Base-by-base conservation (phyloP, 2,797 vertebrate genomes). In the Channa striata region DNA sequence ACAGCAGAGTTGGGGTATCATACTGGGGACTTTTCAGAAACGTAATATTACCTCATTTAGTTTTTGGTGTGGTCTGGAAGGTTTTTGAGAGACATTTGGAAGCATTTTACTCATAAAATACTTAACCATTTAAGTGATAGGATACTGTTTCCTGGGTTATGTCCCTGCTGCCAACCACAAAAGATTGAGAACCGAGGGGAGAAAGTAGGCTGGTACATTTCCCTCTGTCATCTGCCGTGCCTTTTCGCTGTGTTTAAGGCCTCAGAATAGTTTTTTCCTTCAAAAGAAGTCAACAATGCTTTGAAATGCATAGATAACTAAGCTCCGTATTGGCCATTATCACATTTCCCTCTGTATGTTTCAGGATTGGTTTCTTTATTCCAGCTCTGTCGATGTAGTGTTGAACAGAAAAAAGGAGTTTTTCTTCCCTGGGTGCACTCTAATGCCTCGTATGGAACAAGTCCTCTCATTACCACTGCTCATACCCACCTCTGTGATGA, bases 91-190 rank as follows among this genome's bases (percentile, higher is more conserved):
- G 96, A 97, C 95, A 98, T 97, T 98, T 97, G 96, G 96, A 98
- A 97, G 93, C 95, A 88, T 97, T 98, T 98, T 97, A 94, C 95
- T 96, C 93, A 95, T 96, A 96, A 96, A 97, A 95, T 95, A 93
- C 94, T 96, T 96, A 96, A 95, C 94, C 95, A 91, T 97, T 97
- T 95, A 96, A 96, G 94, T 95, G 95, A 96, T 96, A 95, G 89
- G 93, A 95, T 97, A 94, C 92, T 86, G 94, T 96, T 96, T 95
- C 94, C 92, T 93, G 69, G 79, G 87, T 48, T 92, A 78, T 86
- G 84, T 92, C 87, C 83, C 87, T 76, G 81, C 72, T 88, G 89
- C 88, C 86, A 90, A 88, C 87, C 85, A 74, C 84, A 83, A 46
- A 77, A 85, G 83, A 85, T 70, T 75, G 78, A 86, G 84, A 81